Evolutionary conservation across 2,797 vertebrate genomes (phyloP).

Genomic region (Alosa sapidissima): DNA sequence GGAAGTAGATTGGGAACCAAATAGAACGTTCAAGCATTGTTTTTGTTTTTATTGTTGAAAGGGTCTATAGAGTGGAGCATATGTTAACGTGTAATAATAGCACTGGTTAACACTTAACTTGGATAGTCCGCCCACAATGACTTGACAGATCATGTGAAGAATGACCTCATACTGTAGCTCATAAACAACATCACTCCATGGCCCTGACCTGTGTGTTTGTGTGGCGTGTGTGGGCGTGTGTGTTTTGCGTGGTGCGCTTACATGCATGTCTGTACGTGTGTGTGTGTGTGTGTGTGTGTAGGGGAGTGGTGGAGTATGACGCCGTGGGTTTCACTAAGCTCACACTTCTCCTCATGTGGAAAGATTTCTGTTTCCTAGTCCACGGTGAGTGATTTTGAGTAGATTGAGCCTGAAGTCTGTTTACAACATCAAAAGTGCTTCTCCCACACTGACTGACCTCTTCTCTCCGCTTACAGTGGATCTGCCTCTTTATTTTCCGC

Average conservation of each 20-base stretch:
- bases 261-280: slow-evolving; percentile 24
- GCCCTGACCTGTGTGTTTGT: slow-evolving; percentile 27
- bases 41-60: too few species aligned
- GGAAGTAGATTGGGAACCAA: too few species aligned
- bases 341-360: slow-evolving; percentile 95
- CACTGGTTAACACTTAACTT: too few species aligned
- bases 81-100: not conserved
- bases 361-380: slow-evolving; percentile 96
- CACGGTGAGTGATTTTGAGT: slow-evolving; percentile 79
- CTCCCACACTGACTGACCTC: not conserved
- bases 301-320: slow-evolving; percentile 96
- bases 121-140: too few species aligned
- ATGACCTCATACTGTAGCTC: not conserved
- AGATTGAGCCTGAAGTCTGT: not conserved
- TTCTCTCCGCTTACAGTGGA: slow-evolving; percentile 78
- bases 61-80: not conserved
- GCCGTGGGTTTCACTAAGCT: slow-evolving; percentile 98
- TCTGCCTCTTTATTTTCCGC: slow-evolving; percentile 93
- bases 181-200: not conserved
- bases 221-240: slow-evolving; percentile 33
- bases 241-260: not conserved
- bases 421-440: not conserved
- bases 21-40: too few species aligned
- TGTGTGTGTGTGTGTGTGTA: slow-evolving; percentile 53
- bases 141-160: too few species aligned